A percentile compares a stretch with the other conserved stretches of the same genome.
Conservation (phyloP, 2,113 vertebrate species). For the Chroicocephalus ridibundus region DNA sequence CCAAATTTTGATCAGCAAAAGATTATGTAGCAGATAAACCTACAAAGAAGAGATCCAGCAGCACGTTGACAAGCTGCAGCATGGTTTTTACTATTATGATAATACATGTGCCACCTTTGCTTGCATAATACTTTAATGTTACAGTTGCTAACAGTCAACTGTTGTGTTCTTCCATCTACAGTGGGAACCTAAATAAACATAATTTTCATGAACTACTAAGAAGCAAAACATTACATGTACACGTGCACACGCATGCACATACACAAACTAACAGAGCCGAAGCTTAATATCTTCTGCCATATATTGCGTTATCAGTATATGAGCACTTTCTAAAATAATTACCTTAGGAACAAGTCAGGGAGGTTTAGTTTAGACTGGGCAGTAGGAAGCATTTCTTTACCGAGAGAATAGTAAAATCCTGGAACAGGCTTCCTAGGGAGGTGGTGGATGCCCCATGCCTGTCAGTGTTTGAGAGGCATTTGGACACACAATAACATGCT, state of each 20-base stretch:
- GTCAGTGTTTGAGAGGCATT: background rate
- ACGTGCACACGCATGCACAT: background rate
- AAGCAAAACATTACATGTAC: slow-evolving; percentile 56
- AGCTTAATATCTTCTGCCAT: slow-evolving; percentile 70
- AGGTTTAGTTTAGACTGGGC: background rate
- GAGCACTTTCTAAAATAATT: background rate
- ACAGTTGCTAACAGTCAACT: slow-evolving; percentile 78
- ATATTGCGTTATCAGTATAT: background rate
- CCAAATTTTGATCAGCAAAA: slow-evolving; percentile 70
- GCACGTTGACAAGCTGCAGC: slow-evolving; percentile 27
- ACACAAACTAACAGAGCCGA: background rate
- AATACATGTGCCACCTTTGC: slow-evolving; percentile 56
- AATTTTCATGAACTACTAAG: slow-evolving; percentile 45
- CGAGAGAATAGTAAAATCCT: background rate
- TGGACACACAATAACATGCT: background rate
- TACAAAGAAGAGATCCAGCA: slow-evolving; percentile 70
- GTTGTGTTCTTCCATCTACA: slow-evolving; percentile 49
- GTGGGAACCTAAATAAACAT: slow-evolving; percentile 74
- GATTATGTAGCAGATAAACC: slow-evolving; percentile 67
- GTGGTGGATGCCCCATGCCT: fast-evolving
- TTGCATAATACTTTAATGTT: slow-evolving; percentile 70
- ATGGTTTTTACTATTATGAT: slow-evolving; percentile 65
- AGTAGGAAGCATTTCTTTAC: background rate
- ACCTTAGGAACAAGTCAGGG: background rate
- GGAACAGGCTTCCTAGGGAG: background rate